phyloP scores from a whole-genome alignment of 2,888 invertebrate genomes.

The Cosmia pyralina region DNA sequence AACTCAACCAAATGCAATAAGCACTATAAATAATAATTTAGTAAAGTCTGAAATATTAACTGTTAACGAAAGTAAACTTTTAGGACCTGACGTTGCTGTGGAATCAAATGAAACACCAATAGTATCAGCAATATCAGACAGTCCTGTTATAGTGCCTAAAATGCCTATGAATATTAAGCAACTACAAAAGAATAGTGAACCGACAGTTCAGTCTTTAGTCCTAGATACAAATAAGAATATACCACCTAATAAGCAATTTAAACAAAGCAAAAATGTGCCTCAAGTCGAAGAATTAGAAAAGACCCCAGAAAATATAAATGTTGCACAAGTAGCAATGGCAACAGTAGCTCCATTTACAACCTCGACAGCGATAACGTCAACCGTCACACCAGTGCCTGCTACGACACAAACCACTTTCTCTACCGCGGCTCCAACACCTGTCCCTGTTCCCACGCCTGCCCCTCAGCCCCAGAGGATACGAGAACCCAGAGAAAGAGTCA shows the following conservation, averaged over 20 bases:
- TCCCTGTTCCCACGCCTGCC: slow-evolving; percentile 52
- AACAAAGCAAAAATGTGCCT: slow-evolving; percentile 81
- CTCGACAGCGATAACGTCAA: slow-evolving; percentile 53
- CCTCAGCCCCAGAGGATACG: slow-evolving; percentile 80
- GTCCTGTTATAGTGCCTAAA: slow-evolving; percentile 91
- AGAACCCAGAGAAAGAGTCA: slow-evolving; percentile 76
- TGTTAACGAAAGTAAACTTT: slow-evolving; percentile 84
- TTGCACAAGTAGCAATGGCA: slow-evolving; percentile 48
- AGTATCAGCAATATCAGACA: slow-evolving; percentile 93
- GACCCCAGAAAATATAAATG: slow-evolving; percentile 65
- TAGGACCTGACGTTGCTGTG: slow-evolving; percentile 81
- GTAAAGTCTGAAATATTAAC: slow-evolving; percentile 86
- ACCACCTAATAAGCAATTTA: slow-evolving; percentile 78
- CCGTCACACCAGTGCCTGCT: slow-evolving; percentile 56
- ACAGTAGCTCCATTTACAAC: slow-evolving; percentile 57
- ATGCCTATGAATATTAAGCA: slow-evolving; percentile 85
- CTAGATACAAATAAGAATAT: slow-evolving; percentile 83
- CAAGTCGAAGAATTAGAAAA: slow-evolving; percentile 77
- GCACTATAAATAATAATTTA: slow-evolving; percentile 85
- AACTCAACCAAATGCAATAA: slow-evolving; percentile 84
- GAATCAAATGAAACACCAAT: slow-evolving; percentile 90
- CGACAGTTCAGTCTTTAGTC: slow-evolving; percentile 76
- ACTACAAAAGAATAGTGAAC: slow-evolving; percentile 82
- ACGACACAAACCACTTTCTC: slow-evolving; percentile 40
- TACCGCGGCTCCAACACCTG: slow-evolving; percentile 45